These are phyloP conservation scores for Girardinus metallicus DNA, from an alignment of 2,797 vertebrate genomes.

Conservation along the genomic window DNA sequence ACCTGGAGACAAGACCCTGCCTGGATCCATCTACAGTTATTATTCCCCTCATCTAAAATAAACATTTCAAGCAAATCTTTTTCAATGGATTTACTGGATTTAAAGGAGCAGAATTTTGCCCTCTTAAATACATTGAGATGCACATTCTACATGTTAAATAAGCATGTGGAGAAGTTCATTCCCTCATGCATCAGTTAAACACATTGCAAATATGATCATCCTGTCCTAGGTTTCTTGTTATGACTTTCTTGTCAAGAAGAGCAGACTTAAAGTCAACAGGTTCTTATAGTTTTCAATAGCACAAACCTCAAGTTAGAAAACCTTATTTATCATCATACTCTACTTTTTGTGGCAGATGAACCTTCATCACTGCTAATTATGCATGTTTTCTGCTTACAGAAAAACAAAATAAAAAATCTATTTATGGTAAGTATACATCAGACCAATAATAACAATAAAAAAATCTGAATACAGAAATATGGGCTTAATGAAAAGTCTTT, in stretches of 20 bases:
- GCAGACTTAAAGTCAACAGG: neutral
- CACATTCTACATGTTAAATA: neutral
- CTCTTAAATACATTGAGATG: neutral
- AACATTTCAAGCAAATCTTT: conserved; percentile 14
- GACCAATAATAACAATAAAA: neutral
- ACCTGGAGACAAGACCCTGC: conserved; percentile 32
- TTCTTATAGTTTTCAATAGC: neutral
- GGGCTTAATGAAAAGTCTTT: neutral
- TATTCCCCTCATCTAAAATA: conserved; percentile 8
- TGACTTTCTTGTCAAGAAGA: neutral
- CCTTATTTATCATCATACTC: neutral
- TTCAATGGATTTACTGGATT: conserved; percentile 8
- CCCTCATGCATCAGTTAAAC: neutral
- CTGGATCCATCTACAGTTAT: conserved; percentile 17
- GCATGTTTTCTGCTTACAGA: neutral
- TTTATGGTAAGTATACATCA: neutral
- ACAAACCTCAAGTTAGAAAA: neutral
- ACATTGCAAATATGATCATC: neutral
- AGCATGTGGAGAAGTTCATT: neutral
- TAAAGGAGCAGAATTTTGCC: neutral
- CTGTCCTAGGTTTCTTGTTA: neutral
- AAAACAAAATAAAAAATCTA: neutral
- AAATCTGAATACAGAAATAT: neutral
- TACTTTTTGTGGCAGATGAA: neutral
- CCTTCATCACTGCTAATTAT: neutral